Base-by-base conservation (phyloP, 2,888 invertebrate species). In the Oegoconia quadripuncta region DNA sequence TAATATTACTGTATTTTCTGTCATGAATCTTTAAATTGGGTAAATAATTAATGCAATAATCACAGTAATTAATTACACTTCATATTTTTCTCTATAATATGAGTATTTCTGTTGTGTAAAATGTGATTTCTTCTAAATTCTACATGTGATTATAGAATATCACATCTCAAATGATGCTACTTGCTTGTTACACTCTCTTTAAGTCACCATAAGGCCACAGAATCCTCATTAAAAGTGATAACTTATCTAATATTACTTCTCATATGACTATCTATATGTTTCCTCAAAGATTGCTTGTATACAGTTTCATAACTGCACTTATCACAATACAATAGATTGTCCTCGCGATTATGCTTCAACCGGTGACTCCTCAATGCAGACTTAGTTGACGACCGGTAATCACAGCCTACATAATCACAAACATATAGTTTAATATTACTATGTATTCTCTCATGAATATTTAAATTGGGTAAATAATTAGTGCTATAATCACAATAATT, bases 251-350 rank as follows among this genome's bases (percentile, higher is more conserved):
- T 39, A 39, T 36, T 50, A 35, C 64, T 64, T 20, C 67, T 62
- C 9, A 8, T 40, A 53, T 69, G 65, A 48, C 59, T 64, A 17
- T 60, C 54, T 13, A 53, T 31, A 44, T 75, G 74, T 41, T 63
- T 71, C 17, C 54, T 59, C 11, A 75, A 55, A 5, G 61, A 63
- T 29, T 65, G 64, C 20, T 42, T 72, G 44, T 75, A 75, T 1
- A 73, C 59, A 14, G 75, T 75, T 22, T 51, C 60, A 35, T 74
- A 75, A 36, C 48, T 59, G 40, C 75, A 75, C 45, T 65, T 64
- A 44, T 74, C 75, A 59, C 75, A 75, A 29, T 59, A 67, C 6
- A 67, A 18, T 48, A 60, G 54, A 38, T 70, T 57, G n/a, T 50
- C 45, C 2, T 54, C 45, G 1, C 55, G 64, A 29, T 58, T 43